Evolutionary conservation across 2,113 vertebrate species (phyloP), one percentile per base, ranked within the genome.

Genomic region (Ascaphus truei): DNA sequence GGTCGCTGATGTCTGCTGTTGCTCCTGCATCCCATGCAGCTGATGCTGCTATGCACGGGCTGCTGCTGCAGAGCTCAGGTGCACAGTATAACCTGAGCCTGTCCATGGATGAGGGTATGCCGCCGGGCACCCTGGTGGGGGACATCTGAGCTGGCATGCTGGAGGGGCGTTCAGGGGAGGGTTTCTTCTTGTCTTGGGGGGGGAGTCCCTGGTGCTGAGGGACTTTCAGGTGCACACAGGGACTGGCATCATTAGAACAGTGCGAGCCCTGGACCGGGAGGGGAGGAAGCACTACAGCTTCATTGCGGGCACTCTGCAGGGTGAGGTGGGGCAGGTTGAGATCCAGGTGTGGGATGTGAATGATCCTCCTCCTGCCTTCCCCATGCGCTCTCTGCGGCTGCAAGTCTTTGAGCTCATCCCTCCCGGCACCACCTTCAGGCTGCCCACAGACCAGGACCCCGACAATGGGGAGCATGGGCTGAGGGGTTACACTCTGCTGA

Each of bases 221-320:
- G 95, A 95, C 72, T 79, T 97, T 79, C 91, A 95, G 36, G 86
- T 98, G 62, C 88, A 93, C 55, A 71, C 87, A 0, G 93, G 91
- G 81, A 94, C 91, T 0, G 95, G 95, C 59, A 79, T 94, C 55
- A 94, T 97, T 75, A 91, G 91, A 63, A 95, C 95, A 0, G 91
- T 92, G 1, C 75, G 88, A 59, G 36, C 83, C 6, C 82, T 96
- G 83, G 95, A 97, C 78, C 81, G 93, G 31, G 95, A 98, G 86
- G 84, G 55, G 50, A 83, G 86, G 48, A 86, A 88, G 3, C 82
- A 25, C 68, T 96, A 98, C 73, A 90, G 89, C 33, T 96, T 98
- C 63, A 93, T 87, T 74, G 93, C 92, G 1, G 94, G 93, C 52
- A 92, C 93, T 1, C 83, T 93, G 31, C 85, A 79, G 5, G 93